phyloP scores from a whole-genome alignment of 2,113 vertebrate genomes.

The Argyrosomus japonicus region DNA sequence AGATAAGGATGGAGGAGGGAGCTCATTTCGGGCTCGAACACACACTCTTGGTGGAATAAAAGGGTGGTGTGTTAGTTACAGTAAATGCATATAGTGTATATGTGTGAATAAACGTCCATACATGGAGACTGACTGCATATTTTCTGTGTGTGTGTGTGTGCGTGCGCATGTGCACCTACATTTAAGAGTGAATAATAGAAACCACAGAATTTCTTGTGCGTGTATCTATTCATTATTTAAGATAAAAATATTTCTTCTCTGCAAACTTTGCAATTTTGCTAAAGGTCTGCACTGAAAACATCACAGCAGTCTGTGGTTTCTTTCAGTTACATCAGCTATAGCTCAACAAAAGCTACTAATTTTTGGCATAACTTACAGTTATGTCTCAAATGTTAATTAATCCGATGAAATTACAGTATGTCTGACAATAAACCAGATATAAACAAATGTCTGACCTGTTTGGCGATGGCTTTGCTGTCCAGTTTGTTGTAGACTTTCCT shows the following conservation, averaged over 20 bases:
- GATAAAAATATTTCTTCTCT: background rate
- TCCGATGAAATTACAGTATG: background rate
- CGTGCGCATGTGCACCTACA: accelerated
- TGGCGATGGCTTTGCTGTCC: slow-evolving; percentile 98
- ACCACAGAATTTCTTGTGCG: background rate
- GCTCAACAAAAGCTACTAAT: background rate
- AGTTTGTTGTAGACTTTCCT: slow-evolving; percentile 97
- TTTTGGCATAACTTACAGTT: background rate
- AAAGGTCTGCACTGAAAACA: background rate
- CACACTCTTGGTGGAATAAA: background rate
- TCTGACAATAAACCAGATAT: background rate
- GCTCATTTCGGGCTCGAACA: slow-evolving; percentile 15
- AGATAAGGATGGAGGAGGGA: slow-evolving; percentile 38
- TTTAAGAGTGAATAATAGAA: background rate
- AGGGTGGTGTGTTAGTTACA: background rate
- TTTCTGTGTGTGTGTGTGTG: accelerated
- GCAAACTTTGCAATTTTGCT: background rate
- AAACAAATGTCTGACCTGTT: slow-evolving; percentile 87
- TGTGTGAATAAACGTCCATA: background rate
- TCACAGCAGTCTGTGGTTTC: background rate
- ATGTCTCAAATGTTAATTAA: background rate
- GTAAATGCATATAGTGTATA: background rate
- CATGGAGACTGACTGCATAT: background rate
- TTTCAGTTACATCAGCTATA: background rate
- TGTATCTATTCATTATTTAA: slow-evolving; percentile 20